Conservation (phyloP, 2,113 vertebrate genomes). For the Alces alces region DNA sequence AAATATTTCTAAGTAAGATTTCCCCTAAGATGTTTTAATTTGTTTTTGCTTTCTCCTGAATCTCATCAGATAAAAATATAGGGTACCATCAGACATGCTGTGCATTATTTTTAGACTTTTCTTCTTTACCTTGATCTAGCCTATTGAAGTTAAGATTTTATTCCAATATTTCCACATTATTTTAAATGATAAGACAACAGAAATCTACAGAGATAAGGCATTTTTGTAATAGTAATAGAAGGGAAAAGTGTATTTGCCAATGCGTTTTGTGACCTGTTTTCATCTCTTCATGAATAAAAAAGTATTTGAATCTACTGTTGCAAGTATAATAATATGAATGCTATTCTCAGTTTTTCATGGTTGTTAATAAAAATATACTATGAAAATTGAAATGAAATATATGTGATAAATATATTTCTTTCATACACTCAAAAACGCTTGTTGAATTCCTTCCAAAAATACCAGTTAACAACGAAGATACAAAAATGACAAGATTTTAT, state of each 20-base stretch:
- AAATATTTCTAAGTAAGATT: not conserved
- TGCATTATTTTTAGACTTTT: not conserved
- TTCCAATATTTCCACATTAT: not conserved
- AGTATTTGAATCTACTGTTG: not conserved
- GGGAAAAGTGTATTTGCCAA: not conserved
- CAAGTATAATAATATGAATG: not conserved
- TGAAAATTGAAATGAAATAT: not conserved
- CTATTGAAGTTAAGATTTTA: not conserved
- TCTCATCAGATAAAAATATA: not conserved
- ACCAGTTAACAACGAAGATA: not conserved
- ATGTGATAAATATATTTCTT: not conserved
- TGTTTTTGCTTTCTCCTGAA: not conserved
- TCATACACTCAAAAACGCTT: not conserved
- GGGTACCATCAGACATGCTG: not conserved
- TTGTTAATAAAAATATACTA: not conserved
- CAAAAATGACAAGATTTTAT: not conserved
- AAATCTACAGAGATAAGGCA: not conserved
- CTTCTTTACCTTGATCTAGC: not conserved
- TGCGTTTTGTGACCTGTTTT: not conserved
- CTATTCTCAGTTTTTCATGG: not conserved
- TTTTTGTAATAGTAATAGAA: not conserved
- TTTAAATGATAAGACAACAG: not conserved
- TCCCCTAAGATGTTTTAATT: not conserved
- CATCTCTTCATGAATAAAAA: not conserved
- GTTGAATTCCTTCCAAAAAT: not conserved